Conservation (phyloP, 2,113 vertebrate species). For the Atractosteus spatula region DNA sequence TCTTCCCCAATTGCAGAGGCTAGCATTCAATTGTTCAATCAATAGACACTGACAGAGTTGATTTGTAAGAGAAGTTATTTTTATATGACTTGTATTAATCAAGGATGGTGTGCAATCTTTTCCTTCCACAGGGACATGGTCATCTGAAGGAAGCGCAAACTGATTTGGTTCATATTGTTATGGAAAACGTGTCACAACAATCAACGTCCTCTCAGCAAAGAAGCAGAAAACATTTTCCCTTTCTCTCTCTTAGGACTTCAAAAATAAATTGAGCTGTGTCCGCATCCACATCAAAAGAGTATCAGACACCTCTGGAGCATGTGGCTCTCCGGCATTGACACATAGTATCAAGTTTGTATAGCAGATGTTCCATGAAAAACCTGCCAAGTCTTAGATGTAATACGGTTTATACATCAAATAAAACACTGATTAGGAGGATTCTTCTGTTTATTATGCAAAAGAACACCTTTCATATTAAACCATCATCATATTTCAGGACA, state of each 20-base stretch:
- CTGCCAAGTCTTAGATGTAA: constrained; percentile 2
- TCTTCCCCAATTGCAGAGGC: too few relatives aligned
- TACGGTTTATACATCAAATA: neutral
- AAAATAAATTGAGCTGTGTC: neutral
- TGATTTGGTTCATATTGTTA: constrained; percentile 1
- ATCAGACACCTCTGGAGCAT: neutral
- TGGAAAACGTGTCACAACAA: neutral
- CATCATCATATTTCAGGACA: too few relatives aligned
- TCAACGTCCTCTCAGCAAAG: neutral
- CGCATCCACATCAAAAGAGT: neutral
- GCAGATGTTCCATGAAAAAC: neutral
- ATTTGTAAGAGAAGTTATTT: neutral
- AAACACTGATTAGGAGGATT: neutral
- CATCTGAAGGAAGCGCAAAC: constrained; percentile 3
- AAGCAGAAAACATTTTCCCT: neutral
- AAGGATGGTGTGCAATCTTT: neutral
- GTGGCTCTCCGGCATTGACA: neutral
- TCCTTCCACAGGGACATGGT: constrained; percentile 6
- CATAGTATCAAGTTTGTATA: neutral
- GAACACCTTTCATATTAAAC: neutral
- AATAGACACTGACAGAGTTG: neutral
- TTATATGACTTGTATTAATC: neutral
- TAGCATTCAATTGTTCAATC: neutral
- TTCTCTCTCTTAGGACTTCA: constrained; percentile 1
- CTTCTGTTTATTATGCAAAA: neutral